Conservation (phyloP, 2,888 invertebrate species). For the Drosophila meridiana region DNA sequence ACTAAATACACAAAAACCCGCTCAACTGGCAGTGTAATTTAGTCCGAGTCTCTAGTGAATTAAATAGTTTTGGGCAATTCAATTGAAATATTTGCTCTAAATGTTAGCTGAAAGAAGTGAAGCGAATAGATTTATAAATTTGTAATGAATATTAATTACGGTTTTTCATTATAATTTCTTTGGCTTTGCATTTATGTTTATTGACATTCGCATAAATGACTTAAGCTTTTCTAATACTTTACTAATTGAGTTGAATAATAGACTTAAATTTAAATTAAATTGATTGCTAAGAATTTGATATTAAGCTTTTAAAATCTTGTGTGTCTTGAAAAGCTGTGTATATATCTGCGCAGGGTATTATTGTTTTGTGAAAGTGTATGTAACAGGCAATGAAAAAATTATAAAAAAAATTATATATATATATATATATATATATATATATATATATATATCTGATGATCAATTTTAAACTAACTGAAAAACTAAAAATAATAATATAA, state of each 20-base stretch:
- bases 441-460: too few relatives aligned
- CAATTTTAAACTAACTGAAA: too few relatives aligned
- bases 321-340: too few relatives aligned
- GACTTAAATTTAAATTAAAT: conserved; percentile 3
- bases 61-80: conserved; percentile 30
- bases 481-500: too few relatives aligned
- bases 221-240: neutral
- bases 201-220: neutral
- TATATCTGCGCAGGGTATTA: too few relatives aligned
- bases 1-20: conserved; percentile 16
- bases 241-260: neutral
- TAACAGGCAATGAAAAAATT: too few relatives aligned
- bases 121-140: neutral
- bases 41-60: conserved; percentile 17
- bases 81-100: conserved; percentile 4
- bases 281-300: neutral
- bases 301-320: neutral
- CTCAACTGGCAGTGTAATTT: conserved; percentile 7
- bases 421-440: too few relatives aligned
- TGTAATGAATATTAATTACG: neutral
- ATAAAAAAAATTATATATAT: too few relatives aligned
- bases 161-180: conserved; percentile 3
- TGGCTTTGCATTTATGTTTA: neutral
- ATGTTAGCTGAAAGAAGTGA: neutral
- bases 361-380: too few relatives aligned